Evolutionary conservation across 2,797 vertebrate genomes (phyloP).

Genomic region (Mus spretus): DNA sequence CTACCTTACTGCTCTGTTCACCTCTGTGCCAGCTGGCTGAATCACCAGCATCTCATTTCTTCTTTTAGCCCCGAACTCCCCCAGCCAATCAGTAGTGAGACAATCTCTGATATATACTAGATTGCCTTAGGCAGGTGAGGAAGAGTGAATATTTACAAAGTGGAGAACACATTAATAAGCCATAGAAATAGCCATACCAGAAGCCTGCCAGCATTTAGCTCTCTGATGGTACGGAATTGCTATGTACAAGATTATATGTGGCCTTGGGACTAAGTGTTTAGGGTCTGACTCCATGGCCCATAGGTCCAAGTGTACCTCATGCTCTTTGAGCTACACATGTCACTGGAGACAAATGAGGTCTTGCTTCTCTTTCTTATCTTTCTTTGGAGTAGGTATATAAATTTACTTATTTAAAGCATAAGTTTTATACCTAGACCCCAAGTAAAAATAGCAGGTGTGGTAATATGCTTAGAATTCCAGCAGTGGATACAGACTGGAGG

Average conservation of each 20-base stretch:
- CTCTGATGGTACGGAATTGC: neutral
- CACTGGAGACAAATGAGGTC: neutral
- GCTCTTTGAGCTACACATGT: neutral
- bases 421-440: neutral
- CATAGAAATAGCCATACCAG: neutral
- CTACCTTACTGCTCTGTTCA: neutral
- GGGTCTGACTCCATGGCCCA: neutral
- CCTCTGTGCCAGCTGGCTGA: neutral
- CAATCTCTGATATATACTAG: too few relatives aligned
- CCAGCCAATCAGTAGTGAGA: neutral
- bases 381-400: neutral
- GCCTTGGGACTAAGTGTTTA: neutral
- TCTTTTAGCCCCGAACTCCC: neutral
- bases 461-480: neutral
- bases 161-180: neutral
- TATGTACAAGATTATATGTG: neutral
- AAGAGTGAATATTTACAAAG: neutral
- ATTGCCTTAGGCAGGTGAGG: neutral
- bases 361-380: conserved; percentile 21
- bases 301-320: neutral
- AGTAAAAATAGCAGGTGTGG: neutral
- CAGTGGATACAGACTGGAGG: neutral
- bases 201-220: neutral
- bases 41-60: neutral
- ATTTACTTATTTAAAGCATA: neutral